A percentile compares a stretch with the other conserved stretches of the same genome.
phyloP scores from a whole-genome alignment of 2,113 vertebrate species.

The Pycnonotus jocosus region DNA sequence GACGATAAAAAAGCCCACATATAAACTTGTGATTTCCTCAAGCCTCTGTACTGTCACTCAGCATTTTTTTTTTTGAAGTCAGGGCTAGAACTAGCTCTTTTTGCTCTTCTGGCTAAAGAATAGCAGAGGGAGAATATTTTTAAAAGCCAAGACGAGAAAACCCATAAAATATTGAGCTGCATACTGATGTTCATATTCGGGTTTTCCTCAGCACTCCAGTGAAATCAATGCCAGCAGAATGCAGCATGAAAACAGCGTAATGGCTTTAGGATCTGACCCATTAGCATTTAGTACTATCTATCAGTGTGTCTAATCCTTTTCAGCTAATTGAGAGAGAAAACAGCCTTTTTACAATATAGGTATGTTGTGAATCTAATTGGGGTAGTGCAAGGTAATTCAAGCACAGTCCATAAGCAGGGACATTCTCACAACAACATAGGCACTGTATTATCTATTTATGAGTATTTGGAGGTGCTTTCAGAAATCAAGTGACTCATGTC shows the following conservation, averaged over 20 bases:
- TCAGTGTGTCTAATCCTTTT: slow-evolving; percentile 65
- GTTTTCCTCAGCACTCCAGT: slow-evolving; percentile 7
- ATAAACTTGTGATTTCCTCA: slow-evolving; percentile 61
- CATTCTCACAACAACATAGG: slow-evolving; percentile 44
- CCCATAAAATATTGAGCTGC: slow-evolving; percentile 67
- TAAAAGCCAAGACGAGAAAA: slow-evolving; percentile 52
- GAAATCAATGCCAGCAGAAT: slow-evolving; percentile 16
- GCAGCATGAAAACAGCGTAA: slow-evolving; percentile 2
- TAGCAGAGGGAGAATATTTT: slow-evolving; percentile 60
- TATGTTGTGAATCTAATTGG: slow-evolving; percentile 70
- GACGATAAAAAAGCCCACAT: slow-evolving; percentile 59
- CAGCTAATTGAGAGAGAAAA: slow-evolving; percentile 71
- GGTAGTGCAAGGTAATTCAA: slow-evolving; percentile 67
- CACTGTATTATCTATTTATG: slow-evolving; percentile 46
- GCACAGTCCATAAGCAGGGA: slow-evolving; percentile 48
- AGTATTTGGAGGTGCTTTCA: slow-evolving; percentile 32
- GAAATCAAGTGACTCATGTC: slow-evolving; percentile 11
- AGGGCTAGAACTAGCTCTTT: slow-evolving; percentile 49
- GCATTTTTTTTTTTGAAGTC: slow-evolving; percentile 43
- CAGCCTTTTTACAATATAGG: slow-evolving; percentile 51
- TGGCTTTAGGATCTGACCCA: slow-evolving; percentile 7
- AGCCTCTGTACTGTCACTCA: slow-evolving; percentile 62
- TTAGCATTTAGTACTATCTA: slow-evolving; percentile 60
- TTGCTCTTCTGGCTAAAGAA: slow-evolving; percentile 66
- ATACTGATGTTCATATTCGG: slow-evolving; percentile 16